Evolutionary conservation across 2,113 vertebrate species (phyloP), one percentile per base, ranked within the genome.

Genomic region (Shinisaurus crocodilurus): DNA sequence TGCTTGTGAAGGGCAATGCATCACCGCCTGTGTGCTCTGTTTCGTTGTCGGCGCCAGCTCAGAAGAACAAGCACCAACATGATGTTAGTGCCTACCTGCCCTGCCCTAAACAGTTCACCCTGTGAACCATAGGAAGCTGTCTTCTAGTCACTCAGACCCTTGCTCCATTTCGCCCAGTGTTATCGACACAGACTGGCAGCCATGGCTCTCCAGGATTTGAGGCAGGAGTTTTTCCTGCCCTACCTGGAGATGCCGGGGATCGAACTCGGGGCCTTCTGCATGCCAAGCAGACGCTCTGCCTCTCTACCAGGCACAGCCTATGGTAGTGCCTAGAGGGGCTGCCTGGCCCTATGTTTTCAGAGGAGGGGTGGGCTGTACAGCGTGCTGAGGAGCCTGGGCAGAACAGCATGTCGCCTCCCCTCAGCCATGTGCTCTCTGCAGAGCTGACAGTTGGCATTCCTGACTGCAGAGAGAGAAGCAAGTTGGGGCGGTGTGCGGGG

Each of bases 391-490:
- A 34, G 18, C 37, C 50, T 77, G 87, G 70, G 83, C 48, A 57
- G n/a, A 7, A 18, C 88, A 86, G 79, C 63, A 25, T 60, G 63
- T 27, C 5, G 63, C 65, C 80, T 92, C 89, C 91, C 69, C 83
- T 85, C 74, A 90, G 91, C 92, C 95, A 92, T 94, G 94, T 95
- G 92, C 89, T 94, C 85, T 89, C 86, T 75, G 91, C 89, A 90
- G 90, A 89, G 7, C 13, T 95, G 95, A 93, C 89, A 95, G 94
- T 89, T 90, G 91, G 89, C 91, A 92, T 79, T 91, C 87, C 69
- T 45, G 89, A 91, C 93, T 88, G 85, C 88, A 50, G 70, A 25
- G 63, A 50, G 70, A 25, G 63, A 94, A 92, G 90, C 88, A 90
- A 93, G 91, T 63, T 23, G 60, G 9, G 57, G 9, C 10, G 3